Evolutionary conservation across 2,113 vertebrate genomes (phyloP).

Genomic region (Labeo catla): DNA sequence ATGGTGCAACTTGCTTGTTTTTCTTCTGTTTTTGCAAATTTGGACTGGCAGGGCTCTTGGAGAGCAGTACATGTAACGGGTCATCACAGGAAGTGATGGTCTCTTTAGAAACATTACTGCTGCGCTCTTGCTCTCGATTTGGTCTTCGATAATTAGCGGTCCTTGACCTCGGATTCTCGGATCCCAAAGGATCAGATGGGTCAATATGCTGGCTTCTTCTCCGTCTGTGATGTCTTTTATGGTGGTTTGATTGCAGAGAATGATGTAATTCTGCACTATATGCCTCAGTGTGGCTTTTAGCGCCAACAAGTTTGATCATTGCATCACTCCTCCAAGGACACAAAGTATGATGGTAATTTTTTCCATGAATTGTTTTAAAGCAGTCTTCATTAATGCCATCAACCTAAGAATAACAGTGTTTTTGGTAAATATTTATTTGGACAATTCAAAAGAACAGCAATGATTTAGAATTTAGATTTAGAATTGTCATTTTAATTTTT

Average conservation of each 20-base stretch:
- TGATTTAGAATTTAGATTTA: no score
- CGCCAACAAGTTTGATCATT: constrained; percentile 48
- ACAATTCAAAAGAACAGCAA: no score
- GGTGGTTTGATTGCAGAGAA: not conserved
- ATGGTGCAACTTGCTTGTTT: constrained; percentile 47
- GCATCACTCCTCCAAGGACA: constrained; percentile 72
- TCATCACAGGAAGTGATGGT: constrained; percentile 79
- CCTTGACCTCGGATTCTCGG: constrained; percentile 61
- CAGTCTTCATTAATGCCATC: constrained; percentile 79
- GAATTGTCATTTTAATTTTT: no score
- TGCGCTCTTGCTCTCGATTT: constrained; percentile 53
- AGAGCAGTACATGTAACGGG: constrained; percentile 75
- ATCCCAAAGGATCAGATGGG: constrained; percentile 77
- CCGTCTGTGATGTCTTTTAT: constrained; percentile 64
- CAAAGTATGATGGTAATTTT: constrained; percentile 77
- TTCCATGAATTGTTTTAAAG: constrained; percentile 66
- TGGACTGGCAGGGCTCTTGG: constrained; percentile 72
- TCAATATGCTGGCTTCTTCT: constrained; percentile 78
- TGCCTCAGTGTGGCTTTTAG: not conserved
- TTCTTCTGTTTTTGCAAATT: constrained; percentile 64
- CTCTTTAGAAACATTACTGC: constrained; percentile 71
- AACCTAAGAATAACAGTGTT: constrained; percentile 66
- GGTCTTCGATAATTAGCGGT: constrained; percentile 47
- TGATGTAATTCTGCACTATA: not conserved
- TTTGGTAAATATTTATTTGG: not conserved